Evolutionary conservation across 2,113 vertebrate genomes (phyloP).

Genomic region (Leucopsar rothschildi): DNA sequence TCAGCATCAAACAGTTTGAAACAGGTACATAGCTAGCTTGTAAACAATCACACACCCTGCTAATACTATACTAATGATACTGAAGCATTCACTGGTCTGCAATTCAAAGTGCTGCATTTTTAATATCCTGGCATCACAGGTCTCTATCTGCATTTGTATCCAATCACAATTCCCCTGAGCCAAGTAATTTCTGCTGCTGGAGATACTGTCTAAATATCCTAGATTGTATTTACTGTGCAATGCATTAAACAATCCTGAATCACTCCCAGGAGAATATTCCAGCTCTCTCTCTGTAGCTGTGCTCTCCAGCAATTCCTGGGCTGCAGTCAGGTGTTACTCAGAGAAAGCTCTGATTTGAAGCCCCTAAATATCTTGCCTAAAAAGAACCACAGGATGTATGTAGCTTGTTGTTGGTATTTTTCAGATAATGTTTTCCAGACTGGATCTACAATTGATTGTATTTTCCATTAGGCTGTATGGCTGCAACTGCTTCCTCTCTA

Average conservation of each 20-base stretch:
- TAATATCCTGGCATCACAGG: not conserved
- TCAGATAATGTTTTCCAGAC: not conserved
- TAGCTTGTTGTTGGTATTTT: not conserved
- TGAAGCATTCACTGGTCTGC: not conserved
- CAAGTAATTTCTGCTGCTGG: slow-evolving; percentile 25
- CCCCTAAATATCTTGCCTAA: not conserved
- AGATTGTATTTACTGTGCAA: slow-evolving; percentile 44
- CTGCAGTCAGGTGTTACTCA: not conserved
- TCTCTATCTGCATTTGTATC: not conserved
- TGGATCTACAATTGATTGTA: not conserved
- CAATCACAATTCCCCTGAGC: slow-evolving; percentile 4
- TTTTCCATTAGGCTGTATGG: not conserved
- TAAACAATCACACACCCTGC: not conserved
- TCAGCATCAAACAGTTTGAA: not conserved
- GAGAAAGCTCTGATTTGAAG: not conserved
- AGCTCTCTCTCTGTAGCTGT: not conserved
- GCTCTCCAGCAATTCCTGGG: not conserved
- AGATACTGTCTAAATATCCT: slow-evolving; percentile 37
- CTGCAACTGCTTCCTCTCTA: not conserved
- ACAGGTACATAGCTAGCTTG: not conserved
- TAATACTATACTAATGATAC: not conserved
- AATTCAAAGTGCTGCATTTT: not conserved
- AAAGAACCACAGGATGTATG: not conserved
- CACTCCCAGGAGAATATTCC: not conserved
- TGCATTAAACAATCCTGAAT: slow-evolving; percentile 27